These are phyloP conservation scores for Limnephilus marmoratus DNA, from an alignment of 2,888 invertebrate species.

Conservation along the genomic window DNA sequence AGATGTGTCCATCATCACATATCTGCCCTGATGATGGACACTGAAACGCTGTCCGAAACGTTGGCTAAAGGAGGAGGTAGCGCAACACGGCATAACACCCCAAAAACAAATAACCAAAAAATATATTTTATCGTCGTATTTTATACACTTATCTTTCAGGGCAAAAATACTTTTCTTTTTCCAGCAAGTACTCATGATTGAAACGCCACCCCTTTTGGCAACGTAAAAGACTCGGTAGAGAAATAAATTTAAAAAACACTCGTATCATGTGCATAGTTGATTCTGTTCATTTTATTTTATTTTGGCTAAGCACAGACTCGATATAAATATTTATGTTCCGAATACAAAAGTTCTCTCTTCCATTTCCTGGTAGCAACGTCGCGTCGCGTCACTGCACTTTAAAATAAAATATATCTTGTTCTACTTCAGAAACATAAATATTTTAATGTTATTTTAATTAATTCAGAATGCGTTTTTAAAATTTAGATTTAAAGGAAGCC, in stretches of 20 bases:
- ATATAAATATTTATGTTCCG: constrained; percentile 19
- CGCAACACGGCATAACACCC: too few species aligned
- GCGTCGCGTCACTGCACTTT: neutral
- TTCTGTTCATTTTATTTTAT: neutral
- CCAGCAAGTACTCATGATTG: neutral
- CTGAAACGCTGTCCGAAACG: too few species aligned
- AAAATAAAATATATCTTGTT: neutral
- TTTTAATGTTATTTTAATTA: too few species aligned
- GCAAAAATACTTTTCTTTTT: neutral
- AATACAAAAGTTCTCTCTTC: neutral
- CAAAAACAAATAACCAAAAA: too few species aligned
- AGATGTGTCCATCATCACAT: too few species aligned
- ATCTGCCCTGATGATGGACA: too few species aligned
- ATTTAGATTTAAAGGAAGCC: too few species aligned
- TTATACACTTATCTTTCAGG: too few species aligned
- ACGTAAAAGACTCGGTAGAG: neutral
- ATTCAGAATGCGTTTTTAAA: too few species aligned
- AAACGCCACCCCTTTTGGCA: neutral
- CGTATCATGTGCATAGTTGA: neutral
- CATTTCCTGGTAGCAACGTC: neutral
- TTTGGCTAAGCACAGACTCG: constrained; percentile 5
- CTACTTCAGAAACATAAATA: neutral
- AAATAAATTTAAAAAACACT: neutral
- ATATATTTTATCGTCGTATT: too few species aligned
- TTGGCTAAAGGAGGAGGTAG: too few species aligned